phyloP scores from a whole-genome alignment of 2,888 invertebrate species.

The Spilosoma lubricipeda region DNA sequence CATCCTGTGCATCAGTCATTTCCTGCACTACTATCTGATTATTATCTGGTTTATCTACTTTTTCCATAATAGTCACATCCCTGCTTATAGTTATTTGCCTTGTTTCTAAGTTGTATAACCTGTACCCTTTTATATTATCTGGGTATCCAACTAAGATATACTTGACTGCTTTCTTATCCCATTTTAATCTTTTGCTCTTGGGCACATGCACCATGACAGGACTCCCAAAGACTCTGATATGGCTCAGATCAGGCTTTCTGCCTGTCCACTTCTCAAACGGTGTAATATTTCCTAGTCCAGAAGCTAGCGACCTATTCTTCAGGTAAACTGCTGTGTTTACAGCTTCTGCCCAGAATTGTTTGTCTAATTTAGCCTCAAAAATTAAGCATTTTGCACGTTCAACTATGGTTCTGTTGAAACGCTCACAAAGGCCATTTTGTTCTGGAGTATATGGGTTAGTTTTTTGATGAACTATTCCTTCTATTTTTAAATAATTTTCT shows the following conservation, averaged over 20 bases:
- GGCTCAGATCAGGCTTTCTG: slow-evolving; percentile 11
- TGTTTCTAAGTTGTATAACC: slow-evolving; percentile 11
- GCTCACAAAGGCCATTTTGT: slow-evolving; percentile 43
- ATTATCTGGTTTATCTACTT: background rate
- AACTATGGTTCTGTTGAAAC: slow-evolving; percentile 38
- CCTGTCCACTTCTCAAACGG: slow-evolving; percentile 15
- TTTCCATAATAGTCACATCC: slow-evolving; percentile 17
- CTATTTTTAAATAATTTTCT: too few species aligned
- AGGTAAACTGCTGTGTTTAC: slow-evolving; percentile 35
- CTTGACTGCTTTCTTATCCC: slow-evolving; percentile 26
- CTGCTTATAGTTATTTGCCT: slow-evolving; percentile 5
- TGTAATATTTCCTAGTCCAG: slow-evolving; percentile 5
- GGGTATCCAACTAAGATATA: slow-evolving; percentile 14
- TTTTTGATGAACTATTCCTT: slow-evolving; percentile 7
- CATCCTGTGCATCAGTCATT: too few species aligned
- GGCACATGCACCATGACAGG: slow-evolving; percentile 15
- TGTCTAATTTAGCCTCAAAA: slow-evolving; percentile 32
- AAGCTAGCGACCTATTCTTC: slow-evolving; percentile 7
- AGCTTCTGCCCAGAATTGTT: slow-evolving; percentile 38
- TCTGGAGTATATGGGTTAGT: slow-evolving; percentile 42
- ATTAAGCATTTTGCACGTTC: slow-evolving; percentile 37
- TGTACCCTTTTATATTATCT: slow-evolving; percentile 18
- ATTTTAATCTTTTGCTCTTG: slow-evolving; percentile 12
- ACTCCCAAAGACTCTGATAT: slow-evolving; percentile 13
- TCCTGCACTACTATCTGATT: background rate